Percentiles rank a stretch among this genome's conserved stretches.
Conservation (phyloP, 2,113 vertebrate genomes). For the Odocoileus virginianus region DNA sequence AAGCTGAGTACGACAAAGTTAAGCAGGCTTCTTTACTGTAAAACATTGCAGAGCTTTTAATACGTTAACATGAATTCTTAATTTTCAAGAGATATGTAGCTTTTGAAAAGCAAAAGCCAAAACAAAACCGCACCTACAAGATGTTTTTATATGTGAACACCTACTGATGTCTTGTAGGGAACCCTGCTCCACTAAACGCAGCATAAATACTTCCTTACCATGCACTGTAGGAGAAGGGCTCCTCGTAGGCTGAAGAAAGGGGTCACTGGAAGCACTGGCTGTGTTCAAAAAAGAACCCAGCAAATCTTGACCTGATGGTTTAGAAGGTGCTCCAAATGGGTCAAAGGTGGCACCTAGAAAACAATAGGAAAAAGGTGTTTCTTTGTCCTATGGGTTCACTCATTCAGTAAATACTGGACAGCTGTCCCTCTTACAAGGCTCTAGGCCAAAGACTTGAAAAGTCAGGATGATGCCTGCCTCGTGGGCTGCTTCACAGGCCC, state of each 20-base stretch:
- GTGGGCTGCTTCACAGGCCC: background rate
- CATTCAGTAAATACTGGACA: background rate
- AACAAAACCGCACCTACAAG: background rate
- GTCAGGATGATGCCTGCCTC: background rate
- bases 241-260: constrained; percentile 91
- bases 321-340: constrained; percentile 89
- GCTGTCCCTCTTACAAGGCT: too few relatives aligned
- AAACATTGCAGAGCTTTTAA: background rate
- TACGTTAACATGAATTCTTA: background rate
- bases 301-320: constrained; percentile 91
- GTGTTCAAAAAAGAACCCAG: constrained; percentile 92
- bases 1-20: background rate
- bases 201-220: constrained; percentile 59
- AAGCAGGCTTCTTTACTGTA: background rate
- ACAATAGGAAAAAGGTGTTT: background rate
- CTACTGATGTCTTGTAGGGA: background rate
- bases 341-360: constrained; percentile 87
- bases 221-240: constrained; percentile 93
- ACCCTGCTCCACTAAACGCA: background rate
- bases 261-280: constrained; percentile 86
- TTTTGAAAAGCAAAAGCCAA: background rate
- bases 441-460: background rate
- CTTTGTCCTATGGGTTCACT: background rate
- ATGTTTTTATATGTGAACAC: background rate
- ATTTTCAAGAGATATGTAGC: background rate